phyloP scores from a whole-genome alignment of 2,797 vertebrate genomes.

The Leptoclinus maculatus region DNA sequence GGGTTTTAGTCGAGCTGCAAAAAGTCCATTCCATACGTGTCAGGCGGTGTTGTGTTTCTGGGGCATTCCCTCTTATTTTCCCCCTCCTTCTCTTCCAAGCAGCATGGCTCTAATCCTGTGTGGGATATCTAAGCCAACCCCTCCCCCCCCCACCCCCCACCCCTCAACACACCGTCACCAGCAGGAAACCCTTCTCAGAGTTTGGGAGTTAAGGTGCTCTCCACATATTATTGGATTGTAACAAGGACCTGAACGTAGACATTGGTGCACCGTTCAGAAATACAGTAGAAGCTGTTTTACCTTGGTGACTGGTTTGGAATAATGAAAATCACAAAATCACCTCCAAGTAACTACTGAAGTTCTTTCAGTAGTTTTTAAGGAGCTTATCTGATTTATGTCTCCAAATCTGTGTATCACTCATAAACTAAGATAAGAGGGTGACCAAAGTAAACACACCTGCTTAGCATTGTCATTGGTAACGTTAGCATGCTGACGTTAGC shows the following conservation, averaged over 20 bases:
- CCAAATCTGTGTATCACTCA: not conserved
- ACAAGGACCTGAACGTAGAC: not conserved
- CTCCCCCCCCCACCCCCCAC: conserved; percentile 4
- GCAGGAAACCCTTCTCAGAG: conserved; percentile 43
- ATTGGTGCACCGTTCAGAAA: not conserved
- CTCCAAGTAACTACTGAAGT: not conserved
- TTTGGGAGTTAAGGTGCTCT: conserved; percentile 27
- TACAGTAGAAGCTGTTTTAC: not conserved
- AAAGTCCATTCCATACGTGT: conserved; percentile 76
- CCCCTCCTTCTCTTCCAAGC: conserved; percentile 41
- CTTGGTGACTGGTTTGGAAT: not conserved
- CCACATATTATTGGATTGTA: not conserved
- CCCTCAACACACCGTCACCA: conserved; percentile 29
- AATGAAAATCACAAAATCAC: not conserved
- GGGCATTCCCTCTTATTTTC: conserved; percentile 70
- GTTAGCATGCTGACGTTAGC: not conserved
- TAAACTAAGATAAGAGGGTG: not conserved
- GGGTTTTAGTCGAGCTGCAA: conserved; percentile 45
- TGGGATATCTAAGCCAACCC: conserved; percentile 62
- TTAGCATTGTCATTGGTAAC: not conserved
- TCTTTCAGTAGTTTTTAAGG: not conserved
- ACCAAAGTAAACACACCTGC: not conserved
- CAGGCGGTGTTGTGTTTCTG: conserved; percentile 74
- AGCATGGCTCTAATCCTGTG: conserved; percentile 69
- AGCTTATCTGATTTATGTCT: not conserved